These are phyloP conservation scores for Drosophila bipectinata DNA, from an alignment of 1,140 invertebrate species.

Conservation along the genomic window DNA sequence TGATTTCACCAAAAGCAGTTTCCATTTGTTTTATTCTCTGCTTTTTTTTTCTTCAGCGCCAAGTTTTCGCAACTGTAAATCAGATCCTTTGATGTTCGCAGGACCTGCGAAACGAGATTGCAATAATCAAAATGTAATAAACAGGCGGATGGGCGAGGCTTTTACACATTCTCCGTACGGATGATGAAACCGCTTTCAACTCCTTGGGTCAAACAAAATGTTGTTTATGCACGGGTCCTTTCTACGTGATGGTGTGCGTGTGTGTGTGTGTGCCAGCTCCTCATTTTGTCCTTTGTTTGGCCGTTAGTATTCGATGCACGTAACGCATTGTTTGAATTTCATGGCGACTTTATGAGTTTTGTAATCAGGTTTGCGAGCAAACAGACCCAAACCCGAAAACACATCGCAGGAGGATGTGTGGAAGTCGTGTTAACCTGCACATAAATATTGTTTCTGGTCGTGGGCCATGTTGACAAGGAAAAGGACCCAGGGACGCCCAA, in stretches of 20 bases:
- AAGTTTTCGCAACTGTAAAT: constrained; percentile 50
- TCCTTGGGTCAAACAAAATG: constrained; percentile 73
- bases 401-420: constrained; percentile 4
- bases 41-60: constrained; percentile 10
- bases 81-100: constrained; percentile 47
- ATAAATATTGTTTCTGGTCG: constrained; percentile 70
- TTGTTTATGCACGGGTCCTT: constrained; percentile 65
- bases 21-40: constrained; percentile 8
- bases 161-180: constrained; percentile 48
- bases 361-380: constrained; percentile 77
- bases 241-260: constrained; percentile 36
- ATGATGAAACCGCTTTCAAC: constrained; percentile 37
- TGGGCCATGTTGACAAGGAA: constrained; percentile 61
- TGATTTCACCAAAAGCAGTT: constrained; percentile 27
- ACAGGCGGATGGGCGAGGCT: constrained; percentile 25
- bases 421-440: constrained; percentile 57
- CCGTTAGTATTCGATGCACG: constrained; percentile 71
- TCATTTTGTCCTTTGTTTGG: constrained; percentile 48
- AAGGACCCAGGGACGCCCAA: constrained; percentile 5
- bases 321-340: constrained; percentile 82
- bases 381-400: constrained; percentile 45
- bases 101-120: constrained; percentile 58
- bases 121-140: constrained; percentile 79
- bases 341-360: constrained; percentile 82
- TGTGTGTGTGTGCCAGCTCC: constrained; percentile 21